Percentiles rank a stretch among this genome's conserved stretches.
phyloP scores from a whole-genome alignment of 2,888 invertebrate genomes.

The Onthophagus sagittarius region DNA sequence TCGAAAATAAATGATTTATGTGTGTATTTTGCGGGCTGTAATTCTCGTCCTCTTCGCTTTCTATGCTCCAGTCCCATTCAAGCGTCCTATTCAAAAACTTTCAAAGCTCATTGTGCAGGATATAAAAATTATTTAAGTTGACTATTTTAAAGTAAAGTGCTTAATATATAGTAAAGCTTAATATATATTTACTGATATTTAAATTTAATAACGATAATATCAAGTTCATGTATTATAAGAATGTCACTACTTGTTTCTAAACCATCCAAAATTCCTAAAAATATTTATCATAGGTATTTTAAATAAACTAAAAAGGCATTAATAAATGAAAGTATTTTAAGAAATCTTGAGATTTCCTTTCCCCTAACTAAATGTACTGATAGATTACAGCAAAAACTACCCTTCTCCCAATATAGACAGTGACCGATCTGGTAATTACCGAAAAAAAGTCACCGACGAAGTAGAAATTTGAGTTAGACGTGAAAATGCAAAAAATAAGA shows the following conservation, averaged over 20 bases:
- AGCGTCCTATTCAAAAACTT: not conserved
- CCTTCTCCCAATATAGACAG: not conserved
- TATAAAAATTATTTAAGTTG: not conserved
- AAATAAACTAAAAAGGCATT: no score
- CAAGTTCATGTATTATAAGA: no score
- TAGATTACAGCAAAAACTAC: not conserved
- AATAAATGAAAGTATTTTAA: no score
- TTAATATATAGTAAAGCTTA: no score
- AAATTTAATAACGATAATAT: no score
- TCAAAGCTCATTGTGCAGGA: not conserved
- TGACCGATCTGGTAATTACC: constrained; percentile 5
- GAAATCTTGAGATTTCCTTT: not conserved
- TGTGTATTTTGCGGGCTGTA: not conserved
- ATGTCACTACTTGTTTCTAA: not conserved
- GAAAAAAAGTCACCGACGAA: not conserved
- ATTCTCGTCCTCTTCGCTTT: not conserved
- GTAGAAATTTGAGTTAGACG: not conserved
- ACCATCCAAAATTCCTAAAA: not conserved
- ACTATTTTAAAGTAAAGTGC: no score
- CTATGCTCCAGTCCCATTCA: not conserved
- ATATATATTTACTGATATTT: no score
- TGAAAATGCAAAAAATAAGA: not conserved
- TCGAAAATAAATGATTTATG: not conserved
- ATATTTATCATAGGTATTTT: not conserved
- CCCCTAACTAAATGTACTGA: not conserved